Evolutionary conservation across 2,888 invertebrate genomes (phyloP), one percentile per base, ranked within the genome.

Genomic region (Ypsolopha scabrella): DNA sequence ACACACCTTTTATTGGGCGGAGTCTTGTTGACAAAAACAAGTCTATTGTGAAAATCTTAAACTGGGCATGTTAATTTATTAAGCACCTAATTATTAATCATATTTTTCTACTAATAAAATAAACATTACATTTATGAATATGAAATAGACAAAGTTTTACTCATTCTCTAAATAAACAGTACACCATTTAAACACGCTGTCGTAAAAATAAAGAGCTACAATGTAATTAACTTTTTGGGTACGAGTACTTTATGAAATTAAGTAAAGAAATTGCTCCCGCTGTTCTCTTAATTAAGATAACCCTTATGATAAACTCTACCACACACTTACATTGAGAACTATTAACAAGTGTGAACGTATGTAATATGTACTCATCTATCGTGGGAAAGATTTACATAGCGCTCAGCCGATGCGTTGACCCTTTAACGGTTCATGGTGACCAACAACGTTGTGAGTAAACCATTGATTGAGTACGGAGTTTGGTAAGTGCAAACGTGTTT

Each of bases 341-440:
- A 50, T 50, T 36, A 50, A 41, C 24, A 36, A 43, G 43, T 50
- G 36, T 43, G 43, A 43, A 39, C 43, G 35, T 50, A 24, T 36
- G 35, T 37, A n/a, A 49, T 49, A 41, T 49, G 11, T 44, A 9
- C 9, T 65, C 63, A 68, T 61, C 62, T 68, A 67, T 72, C 80
- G 80, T 81, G 81, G 76, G 81, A 80, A 80, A 70, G 61, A 64
- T 67, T 66, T 67, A 62, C 69, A 68, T 60, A 65, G 62, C 62
- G 63, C 60, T 64, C 62, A 65, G 65, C 63, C 64, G 68, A 72
- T 70, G 65, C 63, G 65, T 65, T 75, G 77, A 76, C 78, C 73
- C 69, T 67, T 57, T 68, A 77, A 75, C 75, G 73, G 75, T 72
- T 71, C 64, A 51, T 54, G 53, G 61, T 59, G 60, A 67, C 64